Evolutionary conservation across 2,113 vertebrate species (phyloP).

Genomic region (Osmerus eperlanus): DNA sequence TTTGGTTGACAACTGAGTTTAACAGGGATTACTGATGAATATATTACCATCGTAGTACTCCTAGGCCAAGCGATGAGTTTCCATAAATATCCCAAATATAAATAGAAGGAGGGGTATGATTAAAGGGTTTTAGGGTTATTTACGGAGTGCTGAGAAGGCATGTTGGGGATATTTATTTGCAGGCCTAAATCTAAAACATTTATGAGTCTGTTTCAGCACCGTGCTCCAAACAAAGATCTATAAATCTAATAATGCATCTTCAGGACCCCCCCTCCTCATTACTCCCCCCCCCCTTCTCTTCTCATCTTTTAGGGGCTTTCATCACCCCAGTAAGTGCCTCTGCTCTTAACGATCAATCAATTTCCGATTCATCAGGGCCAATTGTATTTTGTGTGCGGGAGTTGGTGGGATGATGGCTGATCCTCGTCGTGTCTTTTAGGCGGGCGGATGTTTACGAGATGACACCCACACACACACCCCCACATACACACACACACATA

Average conservation of each 20-base stretch:
- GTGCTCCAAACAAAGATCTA: conserved; percentile 48
- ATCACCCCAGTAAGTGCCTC: conserved; percentile 30
- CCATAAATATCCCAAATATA: conserved; percentile 55
- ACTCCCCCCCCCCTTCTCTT: conserved; percentile 3
- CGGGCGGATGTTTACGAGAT: not conserved
- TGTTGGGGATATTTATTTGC: conserved; percentile 61
- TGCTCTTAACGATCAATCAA: conserved; percentile 44
- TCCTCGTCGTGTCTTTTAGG: conserved; percentile 27
- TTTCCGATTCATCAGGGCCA: conserved; percentile 43
- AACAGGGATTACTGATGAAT: too few species aligned
- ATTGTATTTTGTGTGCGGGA: conserved; percentile 26
- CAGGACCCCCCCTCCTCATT: not conserved
- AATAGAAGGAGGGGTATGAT: conserved; percentile 48
- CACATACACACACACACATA: not conserved
- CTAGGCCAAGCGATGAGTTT: conserved; percentile 9
- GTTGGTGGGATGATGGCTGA: not conserved
- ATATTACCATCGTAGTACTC: too few species aligned
- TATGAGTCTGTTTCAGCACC: conserved; percentile 68
- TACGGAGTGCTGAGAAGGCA: conserved; percentile 65
- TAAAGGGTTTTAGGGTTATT: conserved; percentile 61
- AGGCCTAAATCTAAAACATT: conserved; percentile 61
- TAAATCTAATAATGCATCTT: conserved; percentile 59
- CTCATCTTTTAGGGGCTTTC: conserved; percentile 35
- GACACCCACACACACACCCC: too few species aligned
- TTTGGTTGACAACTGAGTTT: too few species aligned